Evolutionary conservation across 2,888 invertebrate species (phyloP), one percentile per base, ranked within the genome.

Genomic region (Octodonta nipae): DNA sequence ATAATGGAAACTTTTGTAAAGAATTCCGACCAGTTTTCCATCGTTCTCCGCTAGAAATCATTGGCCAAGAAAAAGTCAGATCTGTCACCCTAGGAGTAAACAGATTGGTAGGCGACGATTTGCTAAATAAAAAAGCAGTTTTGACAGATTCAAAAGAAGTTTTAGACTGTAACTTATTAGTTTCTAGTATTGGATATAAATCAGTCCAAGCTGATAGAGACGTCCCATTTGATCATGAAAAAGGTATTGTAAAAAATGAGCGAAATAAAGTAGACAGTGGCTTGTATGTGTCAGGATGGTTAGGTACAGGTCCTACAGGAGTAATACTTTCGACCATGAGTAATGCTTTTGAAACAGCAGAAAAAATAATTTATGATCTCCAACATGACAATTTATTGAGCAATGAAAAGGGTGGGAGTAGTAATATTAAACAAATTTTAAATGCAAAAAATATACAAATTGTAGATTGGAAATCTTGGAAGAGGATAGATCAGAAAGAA

Each of bases 321-420:
- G 92, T 95, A 1, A 86, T 95, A 50, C 59, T 88, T 34, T 78
- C 80, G 15, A 95, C 95, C 4, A 92, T 95, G 92, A 78, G 76
- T 26, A 80, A 83, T 58, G 84, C 91, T 8, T 91, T 88, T 63
- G 71, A 75, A 49, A 81, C 85, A 10, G 88, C 80, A 1, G 75
- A 78, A 50, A 54, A 63, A 20, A 72, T 95, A 12, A 66, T 75
- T 46, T 71, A 78, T 43, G 85, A 92, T 59, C 58, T 84, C 28
- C 41, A 54, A 10, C 33, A 34, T 13, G 44, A 39, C 20, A 27
- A 42, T 7, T 31, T 43, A 25, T 6, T 40, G 1, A 47, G 54
- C 34, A 43, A 53, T 26, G 20, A 41, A 0, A 79, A 74, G 60
- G 64, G 67, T 13, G 88, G 86, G 1, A 73, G 71, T 49, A 56